phyloP scores from a whole-genome alignment of 2,888 invertebrate genomes.

The Steinernema carpocapsae region DNA sequence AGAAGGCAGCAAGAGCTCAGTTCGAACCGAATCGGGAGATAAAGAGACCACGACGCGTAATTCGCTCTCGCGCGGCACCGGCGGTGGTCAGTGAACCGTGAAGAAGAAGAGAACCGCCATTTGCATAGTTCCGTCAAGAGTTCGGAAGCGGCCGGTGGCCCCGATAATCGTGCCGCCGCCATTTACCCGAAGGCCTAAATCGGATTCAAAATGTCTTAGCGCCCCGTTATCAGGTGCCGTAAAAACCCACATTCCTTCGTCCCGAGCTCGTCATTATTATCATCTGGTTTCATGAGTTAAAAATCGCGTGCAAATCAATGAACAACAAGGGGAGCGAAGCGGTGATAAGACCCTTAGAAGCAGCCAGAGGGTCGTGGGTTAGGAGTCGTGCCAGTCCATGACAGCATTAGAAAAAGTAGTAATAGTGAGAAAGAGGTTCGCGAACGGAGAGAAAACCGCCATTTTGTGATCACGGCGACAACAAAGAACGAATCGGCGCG shows the following conservation, averaged over 20 bases:
- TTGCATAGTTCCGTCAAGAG: constrained; percentile 10
- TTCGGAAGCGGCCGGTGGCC: constrained; percentile 9
- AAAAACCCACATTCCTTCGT: constrained; percentile 29
- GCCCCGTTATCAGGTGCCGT: constrained; percentile 8
- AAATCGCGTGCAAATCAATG: background rate
- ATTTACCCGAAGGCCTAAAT: background rate
- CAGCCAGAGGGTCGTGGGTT: background rate
- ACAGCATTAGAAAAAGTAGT: constrained; percentile 30
- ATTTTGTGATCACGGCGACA: constrained; percentile 13
- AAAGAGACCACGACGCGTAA: constrained; percentile 13
- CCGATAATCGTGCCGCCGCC: background rate
- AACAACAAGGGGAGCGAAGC: constrained; percentile 17
- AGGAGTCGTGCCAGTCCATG: background rate
- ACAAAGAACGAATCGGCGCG: constrained; percentile 9
- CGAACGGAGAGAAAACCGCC: constrained; percentile 21
- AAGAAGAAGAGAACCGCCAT: constrained; percentile 31
- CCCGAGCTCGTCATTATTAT: constrained; percentile 17
- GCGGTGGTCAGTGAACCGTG: constrained; percentile 13
- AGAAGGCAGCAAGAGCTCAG: constrained; percentile 12
- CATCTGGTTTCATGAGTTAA: constrained; percentile 11
- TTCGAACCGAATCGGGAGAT: constrained; percentile 28
- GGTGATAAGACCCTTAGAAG: constrained; percentile 2
- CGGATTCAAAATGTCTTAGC: constrained; percentile 4
- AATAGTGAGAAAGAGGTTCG: background rate
- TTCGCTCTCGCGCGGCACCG: constrained; percentile 28